phyloP scores from a whole-genome alignment of 2,797 vertebrate species.

The Vipera latastei region DNA sequence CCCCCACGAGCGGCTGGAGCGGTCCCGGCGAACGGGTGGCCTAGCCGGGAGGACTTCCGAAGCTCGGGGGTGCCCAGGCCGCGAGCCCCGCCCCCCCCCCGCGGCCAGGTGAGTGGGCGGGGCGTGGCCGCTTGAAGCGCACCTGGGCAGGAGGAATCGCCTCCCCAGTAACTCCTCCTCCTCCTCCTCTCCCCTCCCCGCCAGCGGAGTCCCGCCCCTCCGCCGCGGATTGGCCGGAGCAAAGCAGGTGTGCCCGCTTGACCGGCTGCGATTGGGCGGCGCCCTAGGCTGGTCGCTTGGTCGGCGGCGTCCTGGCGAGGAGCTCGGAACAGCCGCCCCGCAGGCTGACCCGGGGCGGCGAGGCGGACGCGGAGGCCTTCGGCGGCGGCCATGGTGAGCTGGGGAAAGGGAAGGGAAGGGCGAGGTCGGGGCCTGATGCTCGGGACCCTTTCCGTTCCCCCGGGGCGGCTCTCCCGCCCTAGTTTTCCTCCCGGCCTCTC shows the following conservation, averaged over 20 bases:
- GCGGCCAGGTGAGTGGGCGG: not conserved
- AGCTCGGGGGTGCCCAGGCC: no score
- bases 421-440: no score
- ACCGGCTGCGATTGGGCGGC: not conserved
- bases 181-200: not conserved
- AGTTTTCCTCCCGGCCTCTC: fast-evolving
- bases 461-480: fast-evolving
- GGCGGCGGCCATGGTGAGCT: not conserved
- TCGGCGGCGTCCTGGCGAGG: not conserved
- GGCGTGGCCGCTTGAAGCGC: not conserved
- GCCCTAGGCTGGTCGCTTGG: not conserved
- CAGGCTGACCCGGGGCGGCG: not conserved
- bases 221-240: not conserved
- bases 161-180: not conserved
- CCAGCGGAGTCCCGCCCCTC: not conserved
- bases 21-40: no score
- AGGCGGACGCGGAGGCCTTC: not conserved
- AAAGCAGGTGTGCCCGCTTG: not conserved
- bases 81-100: not conserved
- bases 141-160: not conserved
- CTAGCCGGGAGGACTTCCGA: no score
- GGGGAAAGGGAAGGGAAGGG: no score
- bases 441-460: no score
- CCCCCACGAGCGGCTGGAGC: no score
- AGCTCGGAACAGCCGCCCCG: not conserved